Conservation (phyloP, 1,140 invertebrate genomes). For the Littorina saxatilis region DNA sequence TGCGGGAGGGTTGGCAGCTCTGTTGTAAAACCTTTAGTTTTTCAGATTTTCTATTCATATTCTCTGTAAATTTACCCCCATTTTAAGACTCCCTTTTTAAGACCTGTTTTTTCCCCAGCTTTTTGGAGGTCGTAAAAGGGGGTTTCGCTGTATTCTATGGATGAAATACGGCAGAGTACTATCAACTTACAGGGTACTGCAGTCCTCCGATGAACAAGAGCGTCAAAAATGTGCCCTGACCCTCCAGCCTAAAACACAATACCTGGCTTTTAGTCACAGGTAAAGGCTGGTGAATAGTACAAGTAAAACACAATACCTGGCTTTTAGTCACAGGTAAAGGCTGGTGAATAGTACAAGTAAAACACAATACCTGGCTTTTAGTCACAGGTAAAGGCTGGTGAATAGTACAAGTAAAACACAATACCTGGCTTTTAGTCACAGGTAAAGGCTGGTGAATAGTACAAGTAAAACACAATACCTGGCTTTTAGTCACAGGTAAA, state of each 20-base stretch:
- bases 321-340: not conserved
- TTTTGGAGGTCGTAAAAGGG: too few species aligned
- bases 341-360: not conserved
- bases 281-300: not conserved
- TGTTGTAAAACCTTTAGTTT: too few species aligned
- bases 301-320: not conserved
- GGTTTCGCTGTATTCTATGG: too few species aligned
- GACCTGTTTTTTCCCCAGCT: too few species aligned
- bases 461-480: not conserved
- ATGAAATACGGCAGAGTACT: too few species aligned
- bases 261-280: not conserved
- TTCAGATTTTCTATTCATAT: too few species aligned
- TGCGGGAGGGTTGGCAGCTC: too few species aligned
- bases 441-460: not conserved
- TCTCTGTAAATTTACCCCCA: too few species aligned
- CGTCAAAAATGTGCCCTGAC: constrained; percentile 75
- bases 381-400: not conserved
- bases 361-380: not conserved
- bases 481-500: not conserved
- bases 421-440: not conserved
- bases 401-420: not conserved
- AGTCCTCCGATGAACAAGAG: constrained; percentile 76
- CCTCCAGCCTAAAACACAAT: constrained; percentile 71
- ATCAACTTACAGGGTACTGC: constrained; percentile 75
- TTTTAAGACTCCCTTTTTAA: too few species aligned